A percentile compares a stretch with the other conserved stretches of the same genome.
phyloP scores from a whole-genome alignment of 2,888 invertebrate species.

The Protodeltote pygarga region DNA sequence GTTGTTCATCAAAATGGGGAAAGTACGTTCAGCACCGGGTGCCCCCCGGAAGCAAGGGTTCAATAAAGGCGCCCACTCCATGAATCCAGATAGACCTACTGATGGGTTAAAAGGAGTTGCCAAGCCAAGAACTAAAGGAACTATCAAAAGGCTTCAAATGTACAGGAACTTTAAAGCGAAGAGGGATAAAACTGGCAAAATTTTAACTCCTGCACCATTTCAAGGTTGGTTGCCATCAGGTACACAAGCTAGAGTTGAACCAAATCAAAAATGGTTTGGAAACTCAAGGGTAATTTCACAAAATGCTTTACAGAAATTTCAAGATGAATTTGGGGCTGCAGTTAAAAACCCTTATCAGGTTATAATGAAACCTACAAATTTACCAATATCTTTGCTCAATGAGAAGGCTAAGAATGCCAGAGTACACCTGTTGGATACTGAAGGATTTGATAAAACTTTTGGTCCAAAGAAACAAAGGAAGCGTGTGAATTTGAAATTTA shows the following conservation, averaged over 20 bases:
- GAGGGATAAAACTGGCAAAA: slow-evolving; percentile 95
- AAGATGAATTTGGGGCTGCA: slow-evolving; percentile 97
- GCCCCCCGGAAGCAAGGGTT: slow-evolving; percentile 94
- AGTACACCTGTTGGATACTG: slow-evolving; percentile 98
- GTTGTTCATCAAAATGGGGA: slow-evolving; percentile 88
- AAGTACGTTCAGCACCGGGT: slow-evolving; percentile 90
- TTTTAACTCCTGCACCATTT: slow-evolving; percentile 97
- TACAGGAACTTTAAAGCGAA: slow-evolving; percentile 99
- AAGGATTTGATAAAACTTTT: slow-evolving; percentile 97
- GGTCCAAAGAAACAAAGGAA: slow-evolving; percentile 98
- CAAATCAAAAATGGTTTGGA: slow-evolving; percentile 99
- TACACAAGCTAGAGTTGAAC: slow-evolving; percentile 97
- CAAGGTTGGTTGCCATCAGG: slow-evolving; percentile 96
- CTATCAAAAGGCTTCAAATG: slow-evolving; percentile 99
- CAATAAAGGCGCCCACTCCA: slow-evolving; percentile 95
- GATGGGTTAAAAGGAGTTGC: slow-evolving; percentile 94
- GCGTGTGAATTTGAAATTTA: slow-evolving; percentile 92
- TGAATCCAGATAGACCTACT: slow-evolving; percentile 96
- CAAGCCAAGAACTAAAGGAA: slow-evolving; percentile 94
- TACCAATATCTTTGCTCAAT: slow-evolving; percentile 97
- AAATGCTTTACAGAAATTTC: slow-evolving; percentile 94
- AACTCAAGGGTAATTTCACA: slow-evolving; percentile 99
- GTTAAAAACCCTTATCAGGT: slow-evolving; percentile 99
- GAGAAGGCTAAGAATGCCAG: slow-evolving; percentile 96
- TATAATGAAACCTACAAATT: slow-evolving; percentile 97